Conservation (phyloP, 2,888 invertebrate genomes). For the Synergus japonicus region DNA sequence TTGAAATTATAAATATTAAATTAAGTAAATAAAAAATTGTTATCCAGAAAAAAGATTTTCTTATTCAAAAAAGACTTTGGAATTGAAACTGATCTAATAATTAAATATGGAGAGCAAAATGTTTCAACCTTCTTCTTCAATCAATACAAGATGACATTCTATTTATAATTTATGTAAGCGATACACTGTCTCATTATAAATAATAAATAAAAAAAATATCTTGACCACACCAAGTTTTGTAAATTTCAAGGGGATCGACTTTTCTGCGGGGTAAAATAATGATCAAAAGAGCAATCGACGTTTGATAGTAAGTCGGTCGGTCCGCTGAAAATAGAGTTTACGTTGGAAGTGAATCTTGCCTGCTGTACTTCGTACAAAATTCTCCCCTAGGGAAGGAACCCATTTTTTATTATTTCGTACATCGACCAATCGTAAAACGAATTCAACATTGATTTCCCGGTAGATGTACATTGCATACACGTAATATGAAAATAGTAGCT, state of each 20-base stretch:
- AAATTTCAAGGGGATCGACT: constrained; percentile 19
- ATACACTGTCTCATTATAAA: not conserved
- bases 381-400: constrained; percentile 8
- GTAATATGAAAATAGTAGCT: not conserved
- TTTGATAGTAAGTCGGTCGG: constrained; percentile 9
- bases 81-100: not conserved
- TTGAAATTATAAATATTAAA: not conserved
- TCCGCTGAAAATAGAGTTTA: constrained; percentile 13
- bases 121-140: not conserved
- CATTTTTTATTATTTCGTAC: constrained; percentile 40
- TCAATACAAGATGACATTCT: not conserved
- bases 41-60: not conserved
- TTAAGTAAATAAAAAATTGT: not conserved
- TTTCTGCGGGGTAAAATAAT: not conserved
- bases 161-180: not conserved
- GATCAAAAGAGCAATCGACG: not conserved
- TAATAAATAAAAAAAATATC: not conserved
- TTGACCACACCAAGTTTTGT: not conserved
- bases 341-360: not conserved
- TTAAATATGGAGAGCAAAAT: not conserved
- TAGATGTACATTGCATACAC: not conserved
- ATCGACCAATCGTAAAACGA: constrained; percentile 20
- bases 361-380: not conserved
- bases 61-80: not conserved
- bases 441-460: constrained; percentile 45